Evolutionary conservation across 2,113 vertebrate genomes (phyloP).

Genomic region (Naja naja): DNA sequence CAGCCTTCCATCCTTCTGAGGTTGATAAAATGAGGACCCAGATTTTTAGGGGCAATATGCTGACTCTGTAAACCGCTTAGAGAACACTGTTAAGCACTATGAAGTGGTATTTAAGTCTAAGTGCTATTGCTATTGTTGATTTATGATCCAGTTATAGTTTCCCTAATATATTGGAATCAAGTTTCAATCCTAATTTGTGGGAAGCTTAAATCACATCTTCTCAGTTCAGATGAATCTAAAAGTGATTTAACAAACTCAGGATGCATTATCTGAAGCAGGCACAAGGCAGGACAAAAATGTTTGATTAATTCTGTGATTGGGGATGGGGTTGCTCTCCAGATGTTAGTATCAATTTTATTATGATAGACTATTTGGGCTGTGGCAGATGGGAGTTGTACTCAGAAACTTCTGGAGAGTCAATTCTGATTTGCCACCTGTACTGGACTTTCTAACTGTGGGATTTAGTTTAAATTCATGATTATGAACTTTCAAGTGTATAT

Average conservation of each 20-base stretch:
- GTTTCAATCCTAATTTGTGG: background rate
- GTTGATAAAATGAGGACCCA: background rate
- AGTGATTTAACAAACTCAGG: background rate
- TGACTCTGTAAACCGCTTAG: background rate
- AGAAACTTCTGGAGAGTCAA: background rate
- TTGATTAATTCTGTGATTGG: background rate
- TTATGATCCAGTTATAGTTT: background rate
- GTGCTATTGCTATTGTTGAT: background rate
- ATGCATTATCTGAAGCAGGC: background rate
- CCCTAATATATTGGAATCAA: background rate
- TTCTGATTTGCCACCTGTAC: background rate
- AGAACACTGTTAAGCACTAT: too few species aligned
- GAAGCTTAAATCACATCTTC: background rate
- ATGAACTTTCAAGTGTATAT: background rate
- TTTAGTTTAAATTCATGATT: background rate
- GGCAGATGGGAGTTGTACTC: background rate
- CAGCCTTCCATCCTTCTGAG: background rate
- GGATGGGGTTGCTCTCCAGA: background rate
- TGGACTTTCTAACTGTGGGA: background rate
- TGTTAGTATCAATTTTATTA: background rate
- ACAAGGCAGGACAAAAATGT: background rate
- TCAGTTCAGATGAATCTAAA: background rate
- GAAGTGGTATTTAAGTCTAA: too few species aligned
- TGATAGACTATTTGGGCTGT: background rate
- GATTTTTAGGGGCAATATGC: background rate